Evolutionary conservation across 2,113 vertebrate genomes (phyloP), one percentile per base, ranked within the genome.

Genomic region (Cephalopholis sonnerati): DNA sequence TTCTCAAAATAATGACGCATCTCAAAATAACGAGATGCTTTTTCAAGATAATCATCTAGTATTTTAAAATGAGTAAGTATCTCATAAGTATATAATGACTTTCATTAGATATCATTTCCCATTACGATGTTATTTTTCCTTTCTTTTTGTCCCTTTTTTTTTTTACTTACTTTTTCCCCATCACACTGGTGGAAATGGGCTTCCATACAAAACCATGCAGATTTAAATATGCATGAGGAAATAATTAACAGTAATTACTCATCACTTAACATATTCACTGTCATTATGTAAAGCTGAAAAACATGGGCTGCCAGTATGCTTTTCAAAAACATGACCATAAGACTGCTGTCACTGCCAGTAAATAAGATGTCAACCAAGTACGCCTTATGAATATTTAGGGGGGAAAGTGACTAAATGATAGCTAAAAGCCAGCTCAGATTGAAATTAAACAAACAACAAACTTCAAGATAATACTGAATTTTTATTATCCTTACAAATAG

Each of bases 211-310:
- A 63, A 25, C 22, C 29, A 20, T 68, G 18, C 71, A n/a, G 25
- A 71, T 71, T 50, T 83, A 63, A 71, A 74, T 48, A 67, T 77
- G 58, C 53, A 75, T 36, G 12, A 72, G n/a, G 20, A 67, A 67
- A 50, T 46, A 16, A 55, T 46, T 77, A 61, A 57, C 27, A 50
- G n/a, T 32, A 67, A 15, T 77, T 83, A 65, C 64, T 83, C 71
- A 50, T 63, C 32, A 50, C 51, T 62, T 55, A 7, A 24, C 18
- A 20, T 13, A 48, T 72, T 73, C 9, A 39, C 27, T 59, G 48
- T 76, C 48, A 24, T 36, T 53, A 50, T 5, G 32, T 53, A 48
- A 10, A 17, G 12, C 41, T 54, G n/a, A 8, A 39, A 55, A 55
- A 32, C 36, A 54, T 13, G 6, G 11, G 16, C 66, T 71, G 54